A percentile compares a stretch with the other conserved stretches of the same genome.
phyloP scores from a whole-genome alignment of 2,797 vertebrate species.

The Leptoclinus maculatus region DNA sequence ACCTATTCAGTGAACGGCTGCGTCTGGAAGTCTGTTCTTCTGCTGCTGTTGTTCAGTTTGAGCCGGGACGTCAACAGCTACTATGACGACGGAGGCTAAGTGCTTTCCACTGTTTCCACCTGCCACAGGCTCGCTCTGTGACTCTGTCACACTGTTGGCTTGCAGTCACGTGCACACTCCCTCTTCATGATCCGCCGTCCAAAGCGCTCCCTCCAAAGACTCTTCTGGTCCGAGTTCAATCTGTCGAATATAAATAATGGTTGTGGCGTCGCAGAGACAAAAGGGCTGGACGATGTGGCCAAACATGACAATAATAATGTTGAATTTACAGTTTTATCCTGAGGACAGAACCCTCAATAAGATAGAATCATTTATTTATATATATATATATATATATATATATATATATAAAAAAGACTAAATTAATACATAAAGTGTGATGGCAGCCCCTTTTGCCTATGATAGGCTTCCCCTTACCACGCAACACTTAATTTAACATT shows the following conservation, averaged over 20 bases:
- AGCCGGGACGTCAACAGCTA: slow-evolving; percentile 54
- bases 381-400: too few relatives aligned
- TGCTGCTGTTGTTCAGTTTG: slow-evolving; percentile 14
- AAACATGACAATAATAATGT: not conserved
- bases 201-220: not conserved
- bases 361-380: too few relatives aligned
- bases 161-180: not conserved
- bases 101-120: slow-evolving; percentile 72
- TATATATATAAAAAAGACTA: too few relatives aligned
- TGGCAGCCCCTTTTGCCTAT: too few relatives aligned
- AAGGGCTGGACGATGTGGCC: not conserved
- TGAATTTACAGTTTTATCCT: not conserved
- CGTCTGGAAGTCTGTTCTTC: slow-evolving; percentile 38
- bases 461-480: too few relatives aligned
- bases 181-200: not conserved
- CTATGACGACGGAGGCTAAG: slow-evolving; percentile 44
- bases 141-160: not conserved
- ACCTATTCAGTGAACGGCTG: not conserved
- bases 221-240: slow-evolving; percentile 11
- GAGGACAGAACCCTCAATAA: not conserved
- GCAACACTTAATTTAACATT: not conserved
- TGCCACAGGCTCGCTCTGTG: not conserved
- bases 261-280: too few relatives aligned
- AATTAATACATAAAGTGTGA: too few relatives aligned
- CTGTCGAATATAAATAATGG: not conserved